phyloP scores from a whole-genome alignment of 2,113 vertebrate genomes.

The Lycocorax pyrrhopterus region DNA sequence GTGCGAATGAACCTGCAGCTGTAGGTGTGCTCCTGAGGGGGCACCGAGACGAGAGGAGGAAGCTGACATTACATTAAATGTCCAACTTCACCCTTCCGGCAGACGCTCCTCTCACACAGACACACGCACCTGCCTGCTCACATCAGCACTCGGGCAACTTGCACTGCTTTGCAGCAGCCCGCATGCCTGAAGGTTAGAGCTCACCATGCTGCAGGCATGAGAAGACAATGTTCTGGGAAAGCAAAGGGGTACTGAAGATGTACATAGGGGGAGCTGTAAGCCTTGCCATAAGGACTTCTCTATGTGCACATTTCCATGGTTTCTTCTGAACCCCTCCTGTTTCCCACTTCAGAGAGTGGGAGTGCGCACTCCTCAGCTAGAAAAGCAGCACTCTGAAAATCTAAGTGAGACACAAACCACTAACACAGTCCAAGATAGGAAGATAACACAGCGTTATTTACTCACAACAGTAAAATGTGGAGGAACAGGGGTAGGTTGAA shows the following conservation, averaged over 20 bases:
- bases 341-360: neutral
- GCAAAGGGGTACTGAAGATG: neutral
- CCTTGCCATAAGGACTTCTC: neutral
- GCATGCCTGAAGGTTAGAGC: too few relatives aligned
- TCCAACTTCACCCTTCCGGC: neutral
- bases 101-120: neutral
- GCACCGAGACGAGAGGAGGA: neutral
- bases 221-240: neutral
- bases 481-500: neutral
- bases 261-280: neutral
- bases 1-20: neutral
- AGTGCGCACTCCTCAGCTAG: neutral
- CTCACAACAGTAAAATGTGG: neutral
- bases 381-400: neutral
- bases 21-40: neutral
- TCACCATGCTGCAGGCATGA: fast-evolving
- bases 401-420: neutral
- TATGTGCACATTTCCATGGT: neutral
- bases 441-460: neutral
- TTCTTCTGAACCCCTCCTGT: neutral
- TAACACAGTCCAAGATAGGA: neutral
- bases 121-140: neutral
- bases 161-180: fast-evolving
- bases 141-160: fast-evolving
- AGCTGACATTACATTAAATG: neutral